These are phyloP conservation scores for Phoxinus dragarum DNA, from an alignment of 2,797 vertebrate species.

Conservation along the genomic window DNA sequence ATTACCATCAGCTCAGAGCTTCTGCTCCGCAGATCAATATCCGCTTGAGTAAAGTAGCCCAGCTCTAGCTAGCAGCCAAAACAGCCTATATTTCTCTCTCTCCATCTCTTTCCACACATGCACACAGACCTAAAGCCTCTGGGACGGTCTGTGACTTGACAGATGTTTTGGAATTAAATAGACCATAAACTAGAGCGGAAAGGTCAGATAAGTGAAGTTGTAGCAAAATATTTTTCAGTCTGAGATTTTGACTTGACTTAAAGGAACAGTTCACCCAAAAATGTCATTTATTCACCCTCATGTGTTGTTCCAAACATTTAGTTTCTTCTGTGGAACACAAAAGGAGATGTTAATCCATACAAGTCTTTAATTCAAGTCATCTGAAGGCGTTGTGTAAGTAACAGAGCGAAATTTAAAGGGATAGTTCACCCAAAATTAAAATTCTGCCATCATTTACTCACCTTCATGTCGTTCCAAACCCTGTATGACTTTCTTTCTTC, in stretches of 20 bases:
- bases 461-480: not conserved
- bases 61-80: conserved; percentile 39
- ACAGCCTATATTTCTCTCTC: not conserved
- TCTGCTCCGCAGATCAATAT: conserved; percentile 52
- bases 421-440: not conserved
- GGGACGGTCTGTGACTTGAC: conserved; percentile 15
- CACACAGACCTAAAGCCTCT: conserved; percentile 14
- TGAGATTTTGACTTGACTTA: not conserved
- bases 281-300: not conserved
- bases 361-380: not conserved
- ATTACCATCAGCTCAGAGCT: conserved; percentile 42
- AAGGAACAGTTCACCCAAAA: not conserved
- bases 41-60: conserved; percentile 39
- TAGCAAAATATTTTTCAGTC: conserved; percentile 5
- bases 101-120: not conserved
- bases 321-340: not conserved
- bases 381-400: not conserved
- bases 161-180: conserved; percentile 46
- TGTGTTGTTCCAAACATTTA: not conserved
- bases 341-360: not conserved
- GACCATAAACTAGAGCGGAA: conserved; percentile 38
- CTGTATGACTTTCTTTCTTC: not conserved
- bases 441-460: not conserved
- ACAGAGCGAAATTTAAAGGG: not conserved
- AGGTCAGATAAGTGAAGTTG: conserved; percentile 42